Percentiles rank a stretch among this genome's conserved stretches.
Evolutionary conservation across 2,113 vertebrate genomes (phyloP).

Genomic region (Corvus moneduloides): DNA sequence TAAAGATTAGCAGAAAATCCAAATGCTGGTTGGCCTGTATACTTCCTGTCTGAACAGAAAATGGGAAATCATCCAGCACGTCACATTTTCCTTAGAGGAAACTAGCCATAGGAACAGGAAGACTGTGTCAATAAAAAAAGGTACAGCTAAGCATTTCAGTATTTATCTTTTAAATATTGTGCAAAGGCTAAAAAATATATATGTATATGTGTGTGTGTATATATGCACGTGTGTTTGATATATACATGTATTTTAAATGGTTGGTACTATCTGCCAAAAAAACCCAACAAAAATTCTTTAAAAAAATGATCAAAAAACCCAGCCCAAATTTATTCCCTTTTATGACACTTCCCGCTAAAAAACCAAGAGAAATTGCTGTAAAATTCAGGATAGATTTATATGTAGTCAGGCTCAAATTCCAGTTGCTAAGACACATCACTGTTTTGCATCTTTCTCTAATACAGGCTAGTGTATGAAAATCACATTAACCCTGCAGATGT

Average conservation of each 20-base stretch:
- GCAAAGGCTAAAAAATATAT: background rate
- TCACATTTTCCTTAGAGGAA: constrained; percentile 79
- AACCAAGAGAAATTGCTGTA: background rate
- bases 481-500: background rate
- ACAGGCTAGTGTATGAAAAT: background rate
- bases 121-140: constrained; percentile 66
- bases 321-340: background rate
- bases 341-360: background rate
- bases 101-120: constrained; percentile 75
- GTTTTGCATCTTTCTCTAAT: background rate
- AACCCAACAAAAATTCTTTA: fast-evolving
- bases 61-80: constrained; percentile 71
- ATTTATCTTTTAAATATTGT: constrained; percentile 54
- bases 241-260: background rate
- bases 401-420: background rate
- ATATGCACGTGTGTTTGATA: background rate
- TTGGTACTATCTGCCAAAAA: background rate
- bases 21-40: constrained; percentile 35
- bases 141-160: constrained; percentile 38
- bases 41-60: constrained; percentile 73
- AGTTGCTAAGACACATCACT: background rate
- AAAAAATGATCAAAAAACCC: background rate
- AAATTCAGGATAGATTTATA: background rate
- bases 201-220: fast-evolving
- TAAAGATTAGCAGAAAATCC: constrained; percentile 47